A percentile compares a stretch with the other conserved stretches of the same genome.
Conservation (phyloP, 2,797 vertebrate genomes). For the Fistularia tabacaria region DNA sequence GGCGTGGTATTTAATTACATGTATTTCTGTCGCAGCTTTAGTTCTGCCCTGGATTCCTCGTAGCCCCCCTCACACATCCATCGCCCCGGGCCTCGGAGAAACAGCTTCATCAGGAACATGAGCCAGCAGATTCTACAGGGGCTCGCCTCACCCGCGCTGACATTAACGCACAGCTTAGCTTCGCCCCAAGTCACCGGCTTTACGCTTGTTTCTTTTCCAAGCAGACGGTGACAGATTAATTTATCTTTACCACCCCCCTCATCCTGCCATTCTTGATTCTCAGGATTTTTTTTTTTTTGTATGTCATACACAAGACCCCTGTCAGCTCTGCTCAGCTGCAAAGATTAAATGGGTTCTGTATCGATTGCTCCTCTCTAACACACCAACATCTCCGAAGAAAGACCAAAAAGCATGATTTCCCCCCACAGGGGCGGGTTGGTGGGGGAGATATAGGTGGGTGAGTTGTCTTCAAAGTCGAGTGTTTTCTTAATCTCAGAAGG, state of each 20-base stretch:
- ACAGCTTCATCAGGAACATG: slow-evolving; percentile 48
- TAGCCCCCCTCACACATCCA: slow-evolving; percentile 18
- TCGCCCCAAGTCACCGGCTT: slow-evolving; percentile 34
- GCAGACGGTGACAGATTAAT: slow-evolving; percentile 51
- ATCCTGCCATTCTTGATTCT: slow-evolving; percentile 36
- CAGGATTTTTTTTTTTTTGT: slow-evolving; percentile 14
- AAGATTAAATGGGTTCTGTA: slow-evolving; percentile 68
- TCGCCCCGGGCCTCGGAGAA: slow-evolving; percentile 46
- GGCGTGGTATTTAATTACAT: slow-evolving; percentile 62
- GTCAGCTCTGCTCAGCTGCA: slow-evolving; percentile 18
- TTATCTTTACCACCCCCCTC: slow-evolving; percentile 45
- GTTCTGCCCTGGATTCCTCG: slow-evolving; percentile 52
- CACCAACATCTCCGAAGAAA: slow-evolving; percentile 51
- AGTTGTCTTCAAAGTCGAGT: slow-evolving; percentile 30
- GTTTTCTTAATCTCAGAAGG: slow-evolving; percentile 45
- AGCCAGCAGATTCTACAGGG: slow-evolving; percentile 58
- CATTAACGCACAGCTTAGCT: slow-evolving; percentile 40
- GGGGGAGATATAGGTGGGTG: slow-evolving; percentile 1
- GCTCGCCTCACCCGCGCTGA: slow-evolving; percentile 39
- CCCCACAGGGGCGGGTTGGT: slow-evolving; percentile 36
- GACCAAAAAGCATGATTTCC: slow-evolving; percentile 56
- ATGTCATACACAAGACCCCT: slow-evolving; percentile 31
- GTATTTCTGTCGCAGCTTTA: slow-evolving; percentile 58
- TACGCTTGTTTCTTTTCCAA: slow-evolving; percentile 40
- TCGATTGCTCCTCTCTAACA: slow-evolving; percentile 69